phyloP scores from a whole-genome alignment of 2,888 invertebrate genomes.

The Kryphioiulus occultus region DNA sequence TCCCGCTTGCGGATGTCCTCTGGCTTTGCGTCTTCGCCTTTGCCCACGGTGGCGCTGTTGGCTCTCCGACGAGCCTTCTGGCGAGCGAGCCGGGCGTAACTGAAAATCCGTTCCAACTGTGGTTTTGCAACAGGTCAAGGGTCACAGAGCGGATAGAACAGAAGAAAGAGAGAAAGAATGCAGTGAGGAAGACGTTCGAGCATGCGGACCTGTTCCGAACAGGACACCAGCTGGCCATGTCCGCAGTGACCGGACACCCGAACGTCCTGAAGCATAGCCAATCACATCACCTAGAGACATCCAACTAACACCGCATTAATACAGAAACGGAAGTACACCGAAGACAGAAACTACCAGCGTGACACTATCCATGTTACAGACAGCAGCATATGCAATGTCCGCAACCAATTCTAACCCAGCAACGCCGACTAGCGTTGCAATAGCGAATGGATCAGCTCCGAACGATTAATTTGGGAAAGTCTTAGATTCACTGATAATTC shows the following conservation, averaged over 20 bases:
- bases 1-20: background rate
- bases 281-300: background rate
- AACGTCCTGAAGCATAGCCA: background rate
- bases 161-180: background rate
- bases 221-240: background rate
- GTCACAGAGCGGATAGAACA: background rate
- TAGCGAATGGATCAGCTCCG: background rate
- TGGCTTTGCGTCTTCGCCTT: constrained; percentile 9
- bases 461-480: background rate
- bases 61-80: constrained; percentile 52
- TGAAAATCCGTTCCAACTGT: constrained; percentile 93
- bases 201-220: background rate
- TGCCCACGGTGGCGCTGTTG: background rate
- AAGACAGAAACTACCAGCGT: background rate
- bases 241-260: background rate
- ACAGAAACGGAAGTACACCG: background rate
- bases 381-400: background rate
- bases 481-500: no score
- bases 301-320: background rate
- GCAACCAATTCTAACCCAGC: background rate
- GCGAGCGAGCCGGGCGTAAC: constrained; percentile 69
- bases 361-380: background rate
- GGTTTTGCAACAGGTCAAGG: background rate
- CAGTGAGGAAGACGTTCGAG: background rate
- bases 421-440: background rate